Conservation (phyloP, 2,888 invertebrate genomes). For the Ormyrus labotus region DNA sequence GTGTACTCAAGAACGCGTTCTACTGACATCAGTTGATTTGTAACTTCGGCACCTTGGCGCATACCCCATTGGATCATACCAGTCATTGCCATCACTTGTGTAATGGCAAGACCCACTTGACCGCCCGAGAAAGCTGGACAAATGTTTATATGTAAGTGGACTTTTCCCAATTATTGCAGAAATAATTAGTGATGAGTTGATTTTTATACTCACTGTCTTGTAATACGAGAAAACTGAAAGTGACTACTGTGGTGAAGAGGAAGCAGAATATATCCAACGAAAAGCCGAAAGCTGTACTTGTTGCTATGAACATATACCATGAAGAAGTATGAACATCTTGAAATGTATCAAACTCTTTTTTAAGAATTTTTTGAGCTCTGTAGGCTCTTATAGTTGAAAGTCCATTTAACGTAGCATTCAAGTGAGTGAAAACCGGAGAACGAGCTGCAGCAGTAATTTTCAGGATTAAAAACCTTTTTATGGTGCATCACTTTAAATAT, state of each 20-base stretch:
- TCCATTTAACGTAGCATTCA: slow-evolving; percentile 85
- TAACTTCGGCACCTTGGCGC: slow-evolving; percentile 88
- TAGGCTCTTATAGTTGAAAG: slow-evolving; percentile 86
- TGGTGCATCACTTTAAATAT: background rate
- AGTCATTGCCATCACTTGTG: slow-evolving; percentile 75
- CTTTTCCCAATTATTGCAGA: background rate
- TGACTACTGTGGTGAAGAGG: slow-evolving; percentile 81
- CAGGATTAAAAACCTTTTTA: background rate
- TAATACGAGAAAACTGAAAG: slow-evolving; percentile 80
- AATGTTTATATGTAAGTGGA: background rate
- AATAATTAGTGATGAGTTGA: background rate
- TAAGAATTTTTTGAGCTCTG: slow-evolving; percentile 81
- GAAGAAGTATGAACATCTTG: slow-evolving; percentile 77
- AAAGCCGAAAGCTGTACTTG: slow-evolving; percentile 76
- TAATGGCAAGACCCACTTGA: slow-evolving; percentile 76
- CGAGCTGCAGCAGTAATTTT: slow-evolving; percentile 78
- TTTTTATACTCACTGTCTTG: slow-evolving; percentile 60
- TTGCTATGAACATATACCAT: slow-evolving; percentile 76
- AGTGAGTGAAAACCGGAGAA: slow-evolving; percentile 88
- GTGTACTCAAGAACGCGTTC: slow-evolving; percentile 91
- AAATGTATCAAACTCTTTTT: slow-evolving; percentile 79
- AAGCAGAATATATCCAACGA: slow-evolving; percentile 82
- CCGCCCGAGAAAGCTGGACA: slow-evolving; percentile 61
- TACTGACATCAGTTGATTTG: slow-evolving; percentile 87
- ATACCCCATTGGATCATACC: slow-evolving; percentile 86